These are phyloP conservation scores for Anableps anableps DNA, from an alignment of 2,797 vertebrate species.

Conservation along the genomic window DNA sequence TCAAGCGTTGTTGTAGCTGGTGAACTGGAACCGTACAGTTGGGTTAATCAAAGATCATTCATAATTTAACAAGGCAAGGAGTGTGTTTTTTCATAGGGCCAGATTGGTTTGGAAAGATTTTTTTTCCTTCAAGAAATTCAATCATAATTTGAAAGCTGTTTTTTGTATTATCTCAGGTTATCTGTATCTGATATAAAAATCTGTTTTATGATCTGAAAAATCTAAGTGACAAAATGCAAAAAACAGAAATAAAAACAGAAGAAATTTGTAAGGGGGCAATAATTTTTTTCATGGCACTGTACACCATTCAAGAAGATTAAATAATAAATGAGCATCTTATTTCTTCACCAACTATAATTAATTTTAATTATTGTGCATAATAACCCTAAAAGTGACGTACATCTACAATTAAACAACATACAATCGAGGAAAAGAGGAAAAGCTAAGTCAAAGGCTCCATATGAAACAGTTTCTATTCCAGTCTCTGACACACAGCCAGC, in stretches of 20 bases:
- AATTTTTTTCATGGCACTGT: not conserved
- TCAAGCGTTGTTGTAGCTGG: not conserved
- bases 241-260: too few species aligned
- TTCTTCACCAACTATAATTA: not conserved
- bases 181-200: not conserved
- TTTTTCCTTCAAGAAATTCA: not conserved
- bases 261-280: not conserved
- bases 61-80: not conserved
- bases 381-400: not conserved
- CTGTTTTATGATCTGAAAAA: not conserved
- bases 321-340: not conserved
- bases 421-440: not conserved
- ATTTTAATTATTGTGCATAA: not conserved
- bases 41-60: not conserved
- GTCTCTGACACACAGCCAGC: conserved; percentile 27
- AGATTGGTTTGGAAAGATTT: not conserved
- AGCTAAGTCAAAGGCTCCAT: not conserved
- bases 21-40: not conserved
- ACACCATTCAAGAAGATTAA: not conserved
- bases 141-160: not conserved
- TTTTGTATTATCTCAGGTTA: not conserved
- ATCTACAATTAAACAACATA: not conserved
- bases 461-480: conserved; percentile 41
- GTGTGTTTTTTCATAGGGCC: not conserved
- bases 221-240: not conserved